Percentiles rank a stretch among this genome's conserved stretches.
Evolutionary conservation across 2,888 invertebrate species (phyloP).

Genomic region (Pantelozetes paolii): DNA sequence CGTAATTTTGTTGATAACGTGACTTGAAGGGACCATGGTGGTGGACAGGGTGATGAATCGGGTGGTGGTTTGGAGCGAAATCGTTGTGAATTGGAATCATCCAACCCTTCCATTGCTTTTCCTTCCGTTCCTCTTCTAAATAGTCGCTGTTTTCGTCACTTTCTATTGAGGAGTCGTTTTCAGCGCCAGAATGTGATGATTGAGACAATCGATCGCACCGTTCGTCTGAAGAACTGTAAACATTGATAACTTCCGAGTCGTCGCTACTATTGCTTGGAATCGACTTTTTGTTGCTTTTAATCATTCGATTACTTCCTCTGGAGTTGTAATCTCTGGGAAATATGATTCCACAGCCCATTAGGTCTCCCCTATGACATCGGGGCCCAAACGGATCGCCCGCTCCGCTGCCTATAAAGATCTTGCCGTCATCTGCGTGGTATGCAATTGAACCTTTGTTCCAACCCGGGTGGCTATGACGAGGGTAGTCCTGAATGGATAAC

Average conservation of each 20-base stretch:
- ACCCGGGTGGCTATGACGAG: conserved; percentile 57
- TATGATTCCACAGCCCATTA: conserved; percentile 59
- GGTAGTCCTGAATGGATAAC: conserved; percentile 55
- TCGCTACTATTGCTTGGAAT: conserved; percentile 28
- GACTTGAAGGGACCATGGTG: conserved; percentile 15
- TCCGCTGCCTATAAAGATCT: conserved; percentile 57
- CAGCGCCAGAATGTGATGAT: conserved; percentile 35
- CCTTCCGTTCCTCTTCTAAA: conserved; percentile 15
- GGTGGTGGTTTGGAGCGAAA: no score
- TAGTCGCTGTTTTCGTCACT: conserved; percentile 30
- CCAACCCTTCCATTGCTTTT: conserved; percentile 17
- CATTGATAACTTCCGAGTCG: conserved; percentile 13
- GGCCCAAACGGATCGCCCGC: conserved; percentile 58
- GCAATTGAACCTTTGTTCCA: conserved; percentile 60
- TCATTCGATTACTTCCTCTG: conserved; percentile 48
- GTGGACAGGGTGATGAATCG: no score
- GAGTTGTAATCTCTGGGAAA: conserved; percentile 53
- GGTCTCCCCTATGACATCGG: conserved; percentile 57
- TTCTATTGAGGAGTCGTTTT: conserved; percentile 24
- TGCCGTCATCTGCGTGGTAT: conserved; percentile 60
- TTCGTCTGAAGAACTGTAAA: conserved; percentile 38
- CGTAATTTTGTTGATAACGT: not conserved
- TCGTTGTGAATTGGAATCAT: conserved; percentile 19
- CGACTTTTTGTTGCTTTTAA: not conserved
- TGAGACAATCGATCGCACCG: conserved; percentile 17